Evolutionary conservation across 2,797 vertebrate genomes (phyloP).

Genomic region (Sciurus vulgaris): DNA sequence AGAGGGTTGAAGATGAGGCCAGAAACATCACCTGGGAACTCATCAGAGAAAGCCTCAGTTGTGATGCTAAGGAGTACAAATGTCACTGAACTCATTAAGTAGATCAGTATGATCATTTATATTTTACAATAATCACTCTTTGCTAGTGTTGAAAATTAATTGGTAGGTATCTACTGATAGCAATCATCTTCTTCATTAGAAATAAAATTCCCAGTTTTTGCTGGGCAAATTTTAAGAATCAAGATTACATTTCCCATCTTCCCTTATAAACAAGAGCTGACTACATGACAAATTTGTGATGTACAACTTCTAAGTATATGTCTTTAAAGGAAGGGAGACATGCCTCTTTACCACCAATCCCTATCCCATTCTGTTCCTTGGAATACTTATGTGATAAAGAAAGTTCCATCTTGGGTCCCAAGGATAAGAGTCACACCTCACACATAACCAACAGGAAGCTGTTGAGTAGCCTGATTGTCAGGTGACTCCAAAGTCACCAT

Average conservation of each 20-base stretch:
- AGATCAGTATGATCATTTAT: not conserved
- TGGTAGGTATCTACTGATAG: not conserved
- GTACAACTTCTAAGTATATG: not conserved
- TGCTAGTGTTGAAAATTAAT: not conserved
- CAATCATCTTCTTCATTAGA: not conserved
- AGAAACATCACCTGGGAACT: not conserved
- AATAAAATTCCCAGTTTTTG: not conserved
- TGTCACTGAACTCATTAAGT: not conserved
- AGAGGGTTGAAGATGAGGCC: constrained; percentile 24
- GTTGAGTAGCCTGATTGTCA: not conserved
- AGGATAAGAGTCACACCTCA: not conserved
- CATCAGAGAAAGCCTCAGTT: not conserved
- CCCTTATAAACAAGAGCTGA: not conserved
- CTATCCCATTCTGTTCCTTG: not conserved
- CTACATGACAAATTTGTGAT: not conserved
- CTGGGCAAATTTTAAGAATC: not conserved
- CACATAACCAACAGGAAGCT: not conserved
- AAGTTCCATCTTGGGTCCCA: not conserved
- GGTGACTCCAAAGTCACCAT: not conserved
- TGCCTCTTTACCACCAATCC: not conserved
- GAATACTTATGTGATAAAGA: not conserved
- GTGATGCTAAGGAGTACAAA: not conserved
- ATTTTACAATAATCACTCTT: not conserved
- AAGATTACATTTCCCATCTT: not conserved
- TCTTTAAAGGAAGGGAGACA: not conserved